Percentiles rank a stretch among this genome's conserved stretches.
phyloP scores from a whole-genome alignment of 1,140 invertebrate species.

The Phortica variegata region DNA sequence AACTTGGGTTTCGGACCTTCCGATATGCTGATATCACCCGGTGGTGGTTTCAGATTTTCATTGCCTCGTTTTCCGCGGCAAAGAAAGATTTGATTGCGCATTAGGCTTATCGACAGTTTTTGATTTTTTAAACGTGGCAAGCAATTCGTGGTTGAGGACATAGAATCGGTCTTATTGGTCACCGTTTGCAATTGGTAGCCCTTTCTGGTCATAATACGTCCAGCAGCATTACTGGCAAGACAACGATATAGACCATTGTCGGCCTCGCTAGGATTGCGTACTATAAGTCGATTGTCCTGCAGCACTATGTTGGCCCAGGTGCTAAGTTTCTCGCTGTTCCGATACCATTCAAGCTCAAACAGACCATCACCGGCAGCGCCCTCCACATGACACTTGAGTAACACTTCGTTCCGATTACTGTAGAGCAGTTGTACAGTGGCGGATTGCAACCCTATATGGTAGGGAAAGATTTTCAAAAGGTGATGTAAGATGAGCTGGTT shows the following conservation, averaged over 20 bases:
- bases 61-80: constrained; percentile 39
- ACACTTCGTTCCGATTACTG: constrained; percentile 63
- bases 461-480: constrained; percentile 27
- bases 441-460: constrained; percentile 71
- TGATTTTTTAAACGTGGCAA: constrained; percentile 56
- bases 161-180: constrained; percentile 3
- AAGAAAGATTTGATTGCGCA: constrained; percentile 59
- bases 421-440: constrained; percentile 67
- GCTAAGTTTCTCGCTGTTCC: constrained; percentile 67
- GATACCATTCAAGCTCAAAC: constrained; percentile 75
- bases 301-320: constrained; percentile 64
- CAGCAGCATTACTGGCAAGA: constrained; percentile 72
- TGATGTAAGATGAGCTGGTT: constrained; percentile 2
- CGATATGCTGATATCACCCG: constrained; percentile 34
- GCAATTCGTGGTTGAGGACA: constrained; percentile 21
- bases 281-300: constrained; percentile 66
- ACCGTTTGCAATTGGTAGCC: constrained; percentile 58
- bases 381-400: constrained; percentile 72
- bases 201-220: constrained; percentile 69
- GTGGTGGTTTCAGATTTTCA: constrained; percentile 25
- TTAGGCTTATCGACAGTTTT: constrained; percentile 62
- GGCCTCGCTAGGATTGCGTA: constrained; percentile 62
- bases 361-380: constrained; percentile 66
- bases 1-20: constrained; percentile 60
- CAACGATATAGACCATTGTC: constrained; percentile 76